Conservation (phyloP, 2,888 invertebrate genomes). For the Andricus curvator region DNA sequence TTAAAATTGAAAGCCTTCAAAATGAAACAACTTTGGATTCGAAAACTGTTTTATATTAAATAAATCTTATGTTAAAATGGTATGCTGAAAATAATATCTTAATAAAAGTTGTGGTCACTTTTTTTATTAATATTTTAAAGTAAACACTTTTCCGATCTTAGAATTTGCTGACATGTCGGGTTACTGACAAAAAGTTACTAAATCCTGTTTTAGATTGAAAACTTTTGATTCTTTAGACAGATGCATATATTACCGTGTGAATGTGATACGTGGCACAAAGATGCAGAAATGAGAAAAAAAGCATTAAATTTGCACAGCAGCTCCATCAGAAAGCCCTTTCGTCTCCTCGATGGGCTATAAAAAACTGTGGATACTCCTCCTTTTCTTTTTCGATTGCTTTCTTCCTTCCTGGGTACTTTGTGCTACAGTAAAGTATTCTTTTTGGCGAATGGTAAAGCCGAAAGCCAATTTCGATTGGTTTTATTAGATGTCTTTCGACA, state of each 20-base stretch:
- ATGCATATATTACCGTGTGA: not conserved
- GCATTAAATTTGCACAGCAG: slow-evolving; percentile 32
- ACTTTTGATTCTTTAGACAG: not conserved
- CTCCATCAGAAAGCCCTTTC: slow-evolving; percentile 7
- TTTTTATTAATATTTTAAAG: not conserved
- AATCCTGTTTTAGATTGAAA: not conserved
- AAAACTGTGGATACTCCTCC: slow-evolving; percentile 26
- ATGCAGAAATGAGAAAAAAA: not conserved
- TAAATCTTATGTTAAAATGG: too few species aligned
- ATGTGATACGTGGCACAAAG: not conserved
- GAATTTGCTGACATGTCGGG: too few species aligned
- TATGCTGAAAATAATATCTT: too few species aligned
- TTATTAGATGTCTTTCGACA: slow-evolving; percentile 66
- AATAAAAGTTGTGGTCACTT: not conserved
- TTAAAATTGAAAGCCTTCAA: too few species aligned
- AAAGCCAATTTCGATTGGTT: slow-evolving; percentile 70
- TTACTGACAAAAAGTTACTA: not conserved
- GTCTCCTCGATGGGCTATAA: slow-evolving; percentile 34
- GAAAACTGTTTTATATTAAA: too few species aligned
- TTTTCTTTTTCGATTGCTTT: slow-evolving; percentile 47
- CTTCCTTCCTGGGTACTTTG: slow-evolving; percentile 38
- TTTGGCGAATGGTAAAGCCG: slow-evolving; percentile 56
- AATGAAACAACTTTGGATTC: too few species aligned
- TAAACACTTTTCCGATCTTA: not conserved
- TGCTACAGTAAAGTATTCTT: slow-evolving; percentile 50